Conservation (phyloP, 2,888 invertebrate species). For the Limulus polyphemus region DNA sequence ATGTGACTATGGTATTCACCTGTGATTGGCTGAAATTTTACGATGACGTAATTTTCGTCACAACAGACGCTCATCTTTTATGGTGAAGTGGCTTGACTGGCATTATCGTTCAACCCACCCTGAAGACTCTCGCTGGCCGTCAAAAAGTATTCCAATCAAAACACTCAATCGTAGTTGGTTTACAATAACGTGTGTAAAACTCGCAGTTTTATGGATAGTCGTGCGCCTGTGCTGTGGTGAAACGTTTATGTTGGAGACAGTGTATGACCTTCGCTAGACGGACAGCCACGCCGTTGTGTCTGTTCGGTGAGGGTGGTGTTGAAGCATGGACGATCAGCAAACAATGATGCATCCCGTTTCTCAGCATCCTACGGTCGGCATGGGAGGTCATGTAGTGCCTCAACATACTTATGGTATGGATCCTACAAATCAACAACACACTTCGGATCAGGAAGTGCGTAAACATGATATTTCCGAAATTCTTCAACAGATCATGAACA, state of each 20-base stretch:
- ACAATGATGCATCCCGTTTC: constrained; percentile 57
- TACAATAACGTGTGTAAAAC: constrained; percentile 16
- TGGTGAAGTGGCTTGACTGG: constrained; percentile 28
- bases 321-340: constrained; percentile 55
- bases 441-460: constrained; percentile 44
- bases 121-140: constrained; percentile 24
- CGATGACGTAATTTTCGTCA: constrained; percentile 22
- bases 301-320: constrained; percentile 4
- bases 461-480: constrained; percentile 97
- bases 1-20: constrained; percentile 17
- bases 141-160: constrained; percentile 28
- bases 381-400: constrained; percentile 52
- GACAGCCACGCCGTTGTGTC: not conserved
- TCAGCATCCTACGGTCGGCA: constrained; percentile 36
- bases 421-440: constrained; percentile 19
- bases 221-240: not conserved
- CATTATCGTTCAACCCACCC: constrained; percentile 29
- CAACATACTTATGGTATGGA: constrained; percentile 58
- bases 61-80: constrained; percentile 28
- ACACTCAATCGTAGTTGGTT: constrained; percentile 25
- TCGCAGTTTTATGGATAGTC: not conserved
- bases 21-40: constrained; percentile 22
- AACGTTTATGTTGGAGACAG: constrained; percentile 11
- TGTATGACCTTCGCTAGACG: constrained; percentile 4
- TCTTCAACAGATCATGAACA: constrained; percentile 97